Percentiles rank a stretch among this genome's conserved stretches.
Evolutionary conservation across 1,140 invertebrate species (phyloP).

Genomic region (Heliconius melpomene): DNA sequence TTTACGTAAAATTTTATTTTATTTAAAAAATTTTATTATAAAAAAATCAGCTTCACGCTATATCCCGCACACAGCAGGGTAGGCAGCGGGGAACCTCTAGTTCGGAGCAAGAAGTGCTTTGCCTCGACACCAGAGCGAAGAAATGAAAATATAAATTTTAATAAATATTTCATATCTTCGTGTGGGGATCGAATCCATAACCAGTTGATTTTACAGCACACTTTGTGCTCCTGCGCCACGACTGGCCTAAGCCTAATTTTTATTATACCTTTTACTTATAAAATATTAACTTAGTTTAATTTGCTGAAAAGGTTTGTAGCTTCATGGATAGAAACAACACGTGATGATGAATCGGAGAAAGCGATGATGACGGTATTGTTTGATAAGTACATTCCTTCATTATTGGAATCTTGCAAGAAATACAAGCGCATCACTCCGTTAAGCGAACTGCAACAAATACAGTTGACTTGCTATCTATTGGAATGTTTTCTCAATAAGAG

Average conservation of each 20-base stretch:
- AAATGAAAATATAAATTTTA: no score
- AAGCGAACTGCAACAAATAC: slow-evolving; percentile 93
- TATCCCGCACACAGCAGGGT: no score
- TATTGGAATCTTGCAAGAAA: slow-evolving; percentile 90
- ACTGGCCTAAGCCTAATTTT: no score
- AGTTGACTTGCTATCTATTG: slow-evolving; percentile 94
- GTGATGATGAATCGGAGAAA: slow-evolving; percentile 86
- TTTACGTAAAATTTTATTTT: not conserved
- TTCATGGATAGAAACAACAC: slow-evolving; percentile 95
- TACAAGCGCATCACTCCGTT: slow-evolving; percentile 97
- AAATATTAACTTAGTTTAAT: not conserved
- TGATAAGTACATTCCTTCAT: slow-evolving; percentile 96
- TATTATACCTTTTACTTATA: no score
- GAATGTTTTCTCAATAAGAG: slow-evolving; percentile 92
- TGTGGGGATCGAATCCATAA: no score
- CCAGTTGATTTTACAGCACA: no score
- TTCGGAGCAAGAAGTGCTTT: no score
- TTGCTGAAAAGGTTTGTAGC: slow-evolving; percentile 85
- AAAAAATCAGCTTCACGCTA: no score
- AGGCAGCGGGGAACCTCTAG: no score
- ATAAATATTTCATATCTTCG: no score
- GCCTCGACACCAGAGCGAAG: no score
- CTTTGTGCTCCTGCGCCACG: no score
- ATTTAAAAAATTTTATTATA: not conserved
- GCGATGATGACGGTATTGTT: slow-evolving; percentile 93